Percentiles rank a stretch among this genome's conserved stretches.
Conservation (phyloP, 2,797 vertebrate species). For the Lagodon rhomboides region DNA sequence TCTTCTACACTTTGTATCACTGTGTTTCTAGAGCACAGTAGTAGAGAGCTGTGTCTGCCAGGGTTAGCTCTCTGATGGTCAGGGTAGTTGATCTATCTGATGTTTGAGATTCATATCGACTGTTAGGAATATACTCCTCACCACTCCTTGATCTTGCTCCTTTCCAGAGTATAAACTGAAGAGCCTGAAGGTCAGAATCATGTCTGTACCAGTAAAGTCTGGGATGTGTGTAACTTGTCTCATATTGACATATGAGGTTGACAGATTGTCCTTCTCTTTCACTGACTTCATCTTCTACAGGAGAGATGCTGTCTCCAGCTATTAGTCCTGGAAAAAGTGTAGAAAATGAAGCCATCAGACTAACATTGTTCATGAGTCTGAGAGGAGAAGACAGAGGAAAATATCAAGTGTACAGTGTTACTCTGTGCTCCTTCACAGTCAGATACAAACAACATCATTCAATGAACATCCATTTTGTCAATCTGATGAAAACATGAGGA, state of each 20-base stretch:
- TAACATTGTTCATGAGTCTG: too few species aligned
- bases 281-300: neutral
- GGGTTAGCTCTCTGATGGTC: too few species aligned
- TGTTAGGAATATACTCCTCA: neutral
- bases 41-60: constrained; percentile 35
- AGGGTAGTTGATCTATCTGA: neutral
- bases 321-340: too few species aligned
- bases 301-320: neutral
- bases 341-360: neutral
- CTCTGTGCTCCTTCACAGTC: too few species aligned
- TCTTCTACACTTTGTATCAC: constrained; percentile 45
- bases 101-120: neutral
- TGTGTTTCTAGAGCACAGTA: constrained; percentile 54
- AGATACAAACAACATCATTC: too few species aligned
- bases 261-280: constrained; percentile 44
- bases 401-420: too few species aligned
- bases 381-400: too few species aligned
- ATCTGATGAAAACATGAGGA: too few species aligned
- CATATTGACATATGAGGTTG: constrained; percentile 47
- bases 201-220: constrained; percentile 42
- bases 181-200: constrained; percentile 7
- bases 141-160: neutral
- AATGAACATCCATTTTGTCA: too few species aligned
- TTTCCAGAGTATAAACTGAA: constrained; percentile 40
- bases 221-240: neutral